These are phyloP conservation scores for Paradoxurus hermaphroditus DNA, from an alignment of 2,113 vertebrate genomes.

Conservation along the genomic window DNA sequence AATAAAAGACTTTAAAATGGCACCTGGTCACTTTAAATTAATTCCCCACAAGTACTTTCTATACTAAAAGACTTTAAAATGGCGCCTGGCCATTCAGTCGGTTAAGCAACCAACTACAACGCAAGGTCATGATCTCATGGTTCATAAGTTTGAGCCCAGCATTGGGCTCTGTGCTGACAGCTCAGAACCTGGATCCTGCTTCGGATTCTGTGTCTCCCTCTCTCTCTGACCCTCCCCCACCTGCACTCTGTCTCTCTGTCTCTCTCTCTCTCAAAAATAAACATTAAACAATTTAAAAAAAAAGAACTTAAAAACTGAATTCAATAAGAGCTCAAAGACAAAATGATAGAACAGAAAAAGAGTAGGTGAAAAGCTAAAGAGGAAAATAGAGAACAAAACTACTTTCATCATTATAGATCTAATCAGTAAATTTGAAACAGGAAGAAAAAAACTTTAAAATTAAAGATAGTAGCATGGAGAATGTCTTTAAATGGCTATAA, in stretches of 20 bases:
- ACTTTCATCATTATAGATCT: not conserved
- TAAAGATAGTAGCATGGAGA: not conserved
- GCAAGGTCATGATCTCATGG: too few relatives aligned
- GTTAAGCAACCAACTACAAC: too few relatives aligned
- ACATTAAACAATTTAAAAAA: too few relatives aligned
- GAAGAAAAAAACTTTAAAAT: not conserved
- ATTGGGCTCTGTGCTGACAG: too few relatives aligned
- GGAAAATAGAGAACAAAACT: not conserved
- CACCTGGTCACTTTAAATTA: not conserved
- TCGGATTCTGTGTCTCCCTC: too few relatives aligned
- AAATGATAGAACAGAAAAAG: not conserved
- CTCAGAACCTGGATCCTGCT: too few relatives aligned
- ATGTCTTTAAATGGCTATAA: not conserved
- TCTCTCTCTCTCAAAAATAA: too few relatives aligned
- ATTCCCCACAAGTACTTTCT: not conserved
- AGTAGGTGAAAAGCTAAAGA: not conserved
- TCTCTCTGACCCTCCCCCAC: too few relatives aligned
- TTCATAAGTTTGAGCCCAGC: too few relatives aligned
- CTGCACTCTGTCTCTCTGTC: too few relatives aligned
- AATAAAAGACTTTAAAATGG: not conserved
- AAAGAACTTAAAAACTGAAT: not conserved
- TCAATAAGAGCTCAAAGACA: not conserved
- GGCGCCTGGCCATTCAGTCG: too few relatives aligned
- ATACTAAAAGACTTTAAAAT: not conserved
- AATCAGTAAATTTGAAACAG: not conserved